These are phyloP conservation scores for Bos javanicus DNA, from an alignment of 2,113 vertebrate genomes.

Conservation along the genomic window DNA sequence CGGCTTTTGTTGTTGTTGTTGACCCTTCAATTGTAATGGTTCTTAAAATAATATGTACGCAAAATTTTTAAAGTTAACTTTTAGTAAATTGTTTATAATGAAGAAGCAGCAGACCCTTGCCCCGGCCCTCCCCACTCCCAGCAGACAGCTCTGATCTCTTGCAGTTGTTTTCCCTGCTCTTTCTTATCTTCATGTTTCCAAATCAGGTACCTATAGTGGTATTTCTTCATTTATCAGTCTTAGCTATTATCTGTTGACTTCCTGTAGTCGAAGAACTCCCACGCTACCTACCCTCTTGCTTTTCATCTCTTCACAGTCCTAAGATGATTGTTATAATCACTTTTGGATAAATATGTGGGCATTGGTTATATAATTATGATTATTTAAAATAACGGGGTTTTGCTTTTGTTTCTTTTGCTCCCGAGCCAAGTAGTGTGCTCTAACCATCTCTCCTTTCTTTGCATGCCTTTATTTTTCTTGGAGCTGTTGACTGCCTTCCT, in stretches of 20 bases:
- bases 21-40: background rate
- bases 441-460: background rate
- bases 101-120: background rate
- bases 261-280: background rate
- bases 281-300: background rate
- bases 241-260: background rate
- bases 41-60: background rate
- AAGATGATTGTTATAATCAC: background rate
- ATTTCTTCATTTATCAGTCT: background rate
- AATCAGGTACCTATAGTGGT: background rate
- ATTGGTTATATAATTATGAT: background rate
- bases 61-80: background rate
- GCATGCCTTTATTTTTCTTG: background rate
- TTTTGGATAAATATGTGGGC: background rate
- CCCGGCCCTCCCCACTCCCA: rapidly evolving
- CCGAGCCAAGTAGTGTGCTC: background rate
- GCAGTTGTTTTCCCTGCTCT: background rate
- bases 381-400: background rate
- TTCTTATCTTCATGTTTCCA: background rate
- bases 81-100: background rate
- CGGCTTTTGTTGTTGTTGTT: background rate
- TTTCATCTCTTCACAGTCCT: background rate
- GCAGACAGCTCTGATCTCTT: background rate
- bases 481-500: background rate
- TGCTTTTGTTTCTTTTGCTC: background rate